A percentile compares a stretch with the other conserved stretches of the same genome.
Evolutionary conservation across 64 coral and sea anemone species (phyloP).

Genomic region (Actinia equina): DNA sequence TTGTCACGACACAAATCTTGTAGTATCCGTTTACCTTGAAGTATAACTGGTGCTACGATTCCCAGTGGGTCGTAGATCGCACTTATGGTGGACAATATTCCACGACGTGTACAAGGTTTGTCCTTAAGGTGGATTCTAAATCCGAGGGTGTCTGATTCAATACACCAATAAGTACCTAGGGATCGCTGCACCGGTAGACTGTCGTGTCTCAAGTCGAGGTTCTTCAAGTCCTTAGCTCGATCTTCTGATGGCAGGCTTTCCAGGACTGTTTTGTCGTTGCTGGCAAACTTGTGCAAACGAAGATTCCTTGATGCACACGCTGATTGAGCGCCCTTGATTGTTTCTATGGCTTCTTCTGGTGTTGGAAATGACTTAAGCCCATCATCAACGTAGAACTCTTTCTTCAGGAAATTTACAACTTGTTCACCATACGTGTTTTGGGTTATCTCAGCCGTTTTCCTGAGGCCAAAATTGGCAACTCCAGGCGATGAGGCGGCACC

Average conservation of each 20-base stretch:
- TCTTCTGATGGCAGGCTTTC: conserved; percentile 30
- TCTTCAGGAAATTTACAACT: conserved; percentile 15
- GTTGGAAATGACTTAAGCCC: conserved; percentile 17
- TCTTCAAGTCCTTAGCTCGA: conserved; percentile 28
- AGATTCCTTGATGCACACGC: conserved; percentile 22
- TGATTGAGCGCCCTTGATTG: too few relatives aligned
- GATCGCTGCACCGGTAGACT: background rate
- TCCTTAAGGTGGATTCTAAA: too few relatives aligned
- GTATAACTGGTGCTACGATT: background rate
- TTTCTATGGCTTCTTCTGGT: too few relatives aligned
- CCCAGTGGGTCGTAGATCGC: conserved; percentile 24
- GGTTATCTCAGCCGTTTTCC: conserved; percentile 15
- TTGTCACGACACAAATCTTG: conserved; percentile 4
- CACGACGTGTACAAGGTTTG: background rate
- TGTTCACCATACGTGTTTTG: conserved; percentile 13
- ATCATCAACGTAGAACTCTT: conserved; percentile 43
- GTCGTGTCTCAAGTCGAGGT: conserved; percentile 25
- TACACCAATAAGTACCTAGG: too few relatives aligned
- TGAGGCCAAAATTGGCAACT: conserved; percentile 26
- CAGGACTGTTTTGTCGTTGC: conserved; percentile 14
- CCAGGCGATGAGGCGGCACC: background rate
- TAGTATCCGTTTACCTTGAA: conserved; percentile 11
- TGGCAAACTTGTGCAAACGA: conserved; percentile 39
- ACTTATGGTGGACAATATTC: conserved; percentile 20
- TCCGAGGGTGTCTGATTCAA: too few relatives aligned